phyloP scores from a whole-genome alignment of 2,888 invertebrate species.

The Xestia ashworthii region DNA sequence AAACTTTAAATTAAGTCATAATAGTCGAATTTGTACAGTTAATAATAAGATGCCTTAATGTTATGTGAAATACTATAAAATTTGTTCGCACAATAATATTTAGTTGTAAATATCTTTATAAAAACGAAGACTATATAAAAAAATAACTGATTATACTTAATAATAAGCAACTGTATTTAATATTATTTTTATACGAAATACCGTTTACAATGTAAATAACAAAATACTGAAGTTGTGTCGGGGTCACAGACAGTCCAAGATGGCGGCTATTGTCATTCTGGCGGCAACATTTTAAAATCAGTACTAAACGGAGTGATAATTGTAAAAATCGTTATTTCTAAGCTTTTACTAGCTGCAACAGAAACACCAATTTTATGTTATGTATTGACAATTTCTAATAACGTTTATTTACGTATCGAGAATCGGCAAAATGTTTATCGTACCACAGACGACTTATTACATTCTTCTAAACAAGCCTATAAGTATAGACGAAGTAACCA shows the following conservation, averaged over 20 bases:
- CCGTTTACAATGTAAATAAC: constrained; percentile 48
- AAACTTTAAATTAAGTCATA: constrained; percentile 15
- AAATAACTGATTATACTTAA: constrained; percentile 25
- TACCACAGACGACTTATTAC: constrained; percentile 1
- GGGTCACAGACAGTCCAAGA: constrained; percentile 21
- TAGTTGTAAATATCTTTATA: constrained; percentile 47
- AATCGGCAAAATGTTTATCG: not conserved
- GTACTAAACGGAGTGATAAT: constrained; percentile 52
- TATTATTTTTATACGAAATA: constrained; percentile 41
- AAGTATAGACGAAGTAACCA: not conserved
- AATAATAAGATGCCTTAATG: constrained; percentile 13
- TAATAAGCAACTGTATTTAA: constrained; percentile 44
- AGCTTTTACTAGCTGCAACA: constrained; percentile 21
- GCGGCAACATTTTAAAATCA: constrained; percentile 39
- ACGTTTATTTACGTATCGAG: not conserved
- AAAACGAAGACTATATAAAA: constrained; percentile 30
- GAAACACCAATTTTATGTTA: constrained; percentile 45
- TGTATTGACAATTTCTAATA: constrained; percentile 49
- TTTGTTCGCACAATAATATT: constrained; percentile 47
- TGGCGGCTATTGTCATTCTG: constrained; percentile 33
- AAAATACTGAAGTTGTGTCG: constrained; percentile 21
- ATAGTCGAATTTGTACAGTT: constrained; percentile 49
- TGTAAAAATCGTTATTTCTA: constrained; percentile 39
- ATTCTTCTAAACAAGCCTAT: not conserved
- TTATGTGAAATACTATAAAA: constrained; percentile 16